Evolutionary conservation across 2,888 invertebrate species (phyloP), one percentile per base, ranked within the genome.

Genomic region (Drosophila neotestacea): DNA sequence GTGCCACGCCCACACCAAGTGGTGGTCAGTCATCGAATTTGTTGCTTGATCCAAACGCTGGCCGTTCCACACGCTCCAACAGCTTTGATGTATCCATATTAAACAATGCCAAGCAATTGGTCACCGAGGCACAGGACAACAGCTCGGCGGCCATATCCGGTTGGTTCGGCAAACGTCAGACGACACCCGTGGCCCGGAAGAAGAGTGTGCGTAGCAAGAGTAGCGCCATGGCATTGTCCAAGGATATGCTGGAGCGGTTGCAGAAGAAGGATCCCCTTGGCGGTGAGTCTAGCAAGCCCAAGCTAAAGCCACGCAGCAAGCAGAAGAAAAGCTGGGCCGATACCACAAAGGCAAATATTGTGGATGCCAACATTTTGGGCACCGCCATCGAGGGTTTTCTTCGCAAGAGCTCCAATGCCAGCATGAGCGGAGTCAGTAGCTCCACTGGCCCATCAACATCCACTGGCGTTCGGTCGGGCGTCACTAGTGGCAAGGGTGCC

Each of bases 341-440:
- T 51, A 77, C 90, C 55, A 91, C 91, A 39, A 92, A 91, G 66
- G 96, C 94, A 54, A 95, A 96, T 44, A 96, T 97, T 0, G 94
- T 96, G 41, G 97, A 97, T 90, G 96, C 97, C 1, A 95, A 96
- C 86, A 95, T 96, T 0, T 93, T 97, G 38, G 97, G 97, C 28
- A 96, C 95, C 89, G 97, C 97, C 32, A 97, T 97, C 77, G 97
- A 97, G 92, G 97, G 96, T 34, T 97, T 96, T 89, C 93, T 97
- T 39, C 94, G 94, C 89, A 95, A 94, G 92, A 93, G 93, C 42
- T 91, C 87, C 10, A 80, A 88, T 16, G 88, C 93, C 79, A 82
- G 89, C 47, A 86, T 93, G 90, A 71, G 78, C 4, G 76, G 70
- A 88, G 54, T 64, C 5, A 30, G n/a, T 39, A 13, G 6, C n/a